phyloP scores from a whole-genome alignment of 2,797 vertebrate genomes.

The Atherinosoma microstoma region DNA sequence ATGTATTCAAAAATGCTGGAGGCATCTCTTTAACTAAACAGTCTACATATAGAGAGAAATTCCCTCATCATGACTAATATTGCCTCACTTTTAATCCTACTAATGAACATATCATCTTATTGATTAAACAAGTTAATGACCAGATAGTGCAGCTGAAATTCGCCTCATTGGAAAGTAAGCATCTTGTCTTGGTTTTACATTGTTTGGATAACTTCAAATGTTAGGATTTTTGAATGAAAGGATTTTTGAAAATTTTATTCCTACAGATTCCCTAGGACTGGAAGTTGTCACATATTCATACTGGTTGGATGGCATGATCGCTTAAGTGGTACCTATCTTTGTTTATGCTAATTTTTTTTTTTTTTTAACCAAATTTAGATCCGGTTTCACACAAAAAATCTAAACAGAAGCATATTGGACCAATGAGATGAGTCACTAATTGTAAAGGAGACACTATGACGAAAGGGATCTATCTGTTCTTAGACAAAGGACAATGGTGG shows the following conservation, averaged over 20 bases:
- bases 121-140: background rate
- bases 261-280: constrained; percentile 28
- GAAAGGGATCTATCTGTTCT: background rate
- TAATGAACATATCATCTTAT: background rate
- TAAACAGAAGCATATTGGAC: background rate
- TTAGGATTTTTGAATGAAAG: background rate
- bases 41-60: constrained; percentile 3
- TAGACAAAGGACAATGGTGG: constrained; percentile 18
- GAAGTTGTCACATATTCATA: constrained; percentile 25
- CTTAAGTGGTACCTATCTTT: background rate
- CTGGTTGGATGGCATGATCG: background rate
- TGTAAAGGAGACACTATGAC: background rate
- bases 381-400: constrained; percentile 20
- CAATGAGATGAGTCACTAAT: background rate
- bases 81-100: background rate
- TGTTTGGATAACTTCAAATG: background rate
- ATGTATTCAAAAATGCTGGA: background rate
- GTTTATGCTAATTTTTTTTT: background rate
- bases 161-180: background rate
- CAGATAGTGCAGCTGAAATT: background rate
- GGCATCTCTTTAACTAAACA: constrained; percentile 1
- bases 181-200: background rate
- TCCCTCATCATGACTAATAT: background rate
- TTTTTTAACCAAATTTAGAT: constrained; percentile 17
- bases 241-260: background rate